Percentiles rank a stretch among this genome's conserved stretches.
Conservation (phyloP, 2,797 vertebrate genomes). For the Myotis planiceps region DNA sequence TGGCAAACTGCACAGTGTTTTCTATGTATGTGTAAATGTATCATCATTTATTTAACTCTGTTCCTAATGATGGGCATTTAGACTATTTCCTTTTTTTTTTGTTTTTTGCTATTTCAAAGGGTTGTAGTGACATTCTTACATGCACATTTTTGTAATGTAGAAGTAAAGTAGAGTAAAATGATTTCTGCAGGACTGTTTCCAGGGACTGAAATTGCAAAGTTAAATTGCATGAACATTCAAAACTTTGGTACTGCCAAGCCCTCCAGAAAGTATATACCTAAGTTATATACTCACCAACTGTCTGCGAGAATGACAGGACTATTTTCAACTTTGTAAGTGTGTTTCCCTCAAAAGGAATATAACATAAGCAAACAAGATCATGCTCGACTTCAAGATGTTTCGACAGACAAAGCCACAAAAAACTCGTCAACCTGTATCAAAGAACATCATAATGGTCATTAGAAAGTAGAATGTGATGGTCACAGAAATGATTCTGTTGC, state of each 20-base stretch:
- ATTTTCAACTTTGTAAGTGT: conserved; percentile 26
- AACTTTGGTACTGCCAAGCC: neutral
- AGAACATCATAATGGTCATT: neutral
- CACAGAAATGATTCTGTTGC: neutral
- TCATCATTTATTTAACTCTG: neutral
- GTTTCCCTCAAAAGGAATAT: neutral
- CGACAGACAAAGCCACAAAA: neutral
- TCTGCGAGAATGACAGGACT: neutral
- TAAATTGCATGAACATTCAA: neutral
- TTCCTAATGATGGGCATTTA: neutral
- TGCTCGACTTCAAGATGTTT: conserved; percentile 13
- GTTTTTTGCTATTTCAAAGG: neutral
- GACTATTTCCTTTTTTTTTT: neutral
- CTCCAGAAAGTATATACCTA: neutral
- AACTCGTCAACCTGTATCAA: neutral
- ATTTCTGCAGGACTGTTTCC: neutral
- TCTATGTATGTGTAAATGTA: neutral
- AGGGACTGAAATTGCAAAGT: neutral
- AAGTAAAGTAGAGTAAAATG: neutral
- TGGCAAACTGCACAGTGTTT: neutral
- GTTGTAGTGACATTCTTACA: neutral
- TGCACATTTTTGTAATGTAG: neutral
- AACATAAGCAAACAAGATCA: neutral
- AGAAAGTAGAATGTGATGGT: neutral
- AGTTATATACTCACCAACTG: neutral